Evolutionary conservation across 2,797 vertebrate species (phyloP).

Genomic region (Scleropages formosus): DNA sequence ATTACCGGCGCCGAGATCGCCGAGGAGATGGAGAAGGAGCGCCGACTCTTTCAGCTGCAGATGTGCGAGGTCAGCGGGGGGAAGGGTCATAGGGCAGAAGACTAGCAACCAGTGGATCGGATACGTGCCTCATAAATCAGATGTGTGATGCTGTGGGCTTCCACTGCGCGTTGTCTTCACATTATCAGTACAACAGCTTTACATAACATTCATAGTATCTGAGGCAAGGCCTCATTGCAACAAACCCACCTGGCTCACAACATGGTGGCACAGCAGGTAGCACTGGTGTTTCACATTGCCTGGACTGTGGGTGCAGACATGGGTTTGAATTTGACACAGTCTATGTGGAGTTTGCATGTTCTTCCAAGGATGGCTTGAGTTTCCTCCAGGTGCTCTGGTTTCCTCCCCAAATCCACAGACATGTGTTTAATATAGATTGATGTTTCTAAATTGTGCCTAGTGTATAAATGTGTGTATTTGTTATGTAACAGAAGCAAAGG

Average conservation of each 20-base stretch:
- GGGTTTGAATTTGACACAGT: too few species aligned
- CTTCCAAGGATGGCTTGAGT: too few species aligned
- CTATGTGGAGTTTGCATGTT: too few species aligned
- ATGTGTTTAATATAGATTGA: too few species aligned
- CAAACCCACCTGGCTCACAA: not conserved
- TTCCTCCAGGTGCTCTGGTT: too few species aligned
- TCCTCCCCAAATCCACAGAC: too few species aligned
- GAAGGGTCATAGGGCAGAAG: not conserved
- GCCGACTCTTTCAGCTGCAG: slow-evolving; percentile 82
- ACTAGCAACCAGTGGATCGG: not conserved
- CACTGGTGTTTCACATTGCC: not conserved
- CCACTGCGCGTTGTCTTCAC: not conserved
- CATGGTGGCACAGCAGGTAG: not conserved
- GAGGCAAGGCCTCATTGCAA: not conserved
- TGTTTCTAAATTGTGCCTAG: too few species aligned
- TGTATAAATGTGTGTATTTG: too few species aligned
- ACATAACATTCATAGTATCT: not conserved
- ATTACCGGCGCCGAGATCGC: slow-evolving; percentile 85
- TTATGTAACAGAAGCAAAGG: too few species aligned
- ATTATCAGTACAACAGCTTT: not conserved
- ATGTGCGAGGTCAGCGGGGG: slow-evolving; percentile 79
- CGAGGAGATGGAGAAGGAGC: slow-evolving; percentile 85
- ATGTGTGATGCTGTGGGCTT: too few species aligned
- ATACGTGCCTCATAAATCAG: not conserved
- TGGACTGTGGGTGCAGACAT: too few species aligned